Conservation (phyloP, 2,113 vertebrate genomes). For the Cochlearius cochlearius region DNA sequence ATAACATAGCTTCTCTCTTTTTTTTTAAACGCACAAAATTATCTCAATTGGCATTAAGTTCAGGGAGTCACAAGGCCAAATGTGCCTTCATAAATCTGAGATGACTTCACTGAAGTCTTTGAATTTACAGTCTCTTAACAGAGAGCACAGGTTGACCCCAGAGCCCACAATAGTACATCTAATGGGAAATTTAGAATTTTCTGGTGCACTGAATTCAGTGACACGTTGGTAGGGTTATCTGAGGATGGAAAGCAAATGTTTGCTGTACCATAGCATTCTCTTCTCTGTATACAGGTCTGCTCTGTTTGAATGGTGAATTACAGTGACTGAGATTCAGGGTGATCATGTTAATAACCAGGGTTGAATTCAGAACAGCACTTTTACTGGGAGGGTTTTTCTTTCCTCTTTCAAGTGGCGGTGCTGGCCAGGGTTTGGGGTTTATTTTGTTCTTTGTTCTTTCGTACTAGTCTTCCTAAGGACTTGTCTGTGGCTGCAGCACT, state of each 20-base stretch:
- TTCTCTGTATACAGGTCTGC: not conserved
- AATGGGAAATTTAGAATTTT: slow-evolving; percentile 20
- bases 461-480: not conserved
- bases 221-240: not conserved
- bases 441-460: not conserved
- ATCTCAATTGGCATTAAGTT: slow-evolving; percentile 29
- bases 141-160: slow-evolving; percentile 2
- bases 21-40: not conserved
- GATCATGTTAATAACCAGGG: not conserved
- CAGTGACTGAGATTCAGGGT: not conserved
- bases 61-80: slow-evolving; percentile 1
- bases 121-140: slow-evolving; percentile 27
- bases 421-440: not conserved
- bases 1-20: not conserved
- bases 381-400: not conserved
- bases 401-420: not conserved
- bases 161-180: not conserved
- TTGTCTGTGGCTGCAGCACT: not conserved
- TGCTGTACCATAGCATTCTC: not conserved
- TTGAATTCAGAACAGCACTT: not conserved
- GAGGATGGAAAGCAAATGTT: not conserved
- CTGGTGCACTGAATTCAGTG: not conserved
- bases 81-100: slow-evolving; percentile 29
- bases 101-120: slow-evolving; percentile 13
- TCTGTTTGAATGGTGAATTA: not conserved